phyloP scores from a whole-genome alignment of 2,113 vertebrate genomes.

The Erythrolamprus reginae region DNA sequence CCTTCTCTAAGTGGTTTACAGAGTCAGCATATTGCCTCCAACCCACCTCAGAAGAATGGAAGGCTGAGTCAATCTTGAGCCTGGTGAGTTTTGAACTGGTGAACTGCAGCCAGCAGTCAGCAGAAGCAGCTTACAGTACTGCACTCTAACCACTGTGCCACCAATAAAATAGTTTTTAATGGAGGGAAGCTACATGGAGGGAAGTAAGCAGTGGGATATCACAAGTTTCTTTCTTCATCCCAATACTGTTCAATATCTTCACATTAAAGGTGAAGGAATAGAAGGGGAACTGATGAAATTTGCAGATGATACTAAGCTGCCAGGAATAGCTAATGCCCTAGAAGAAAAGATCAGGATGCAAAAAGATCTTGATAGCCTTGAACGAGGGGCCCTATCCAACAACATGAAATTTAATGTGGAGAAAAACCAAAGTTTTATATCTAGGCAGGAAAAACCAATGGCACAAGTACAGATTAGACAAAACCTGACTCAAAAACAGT shows the following conservation, averaged over 20 bases:
- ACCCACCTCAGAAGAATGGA: no score
- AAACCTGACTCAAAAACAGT: neutral
- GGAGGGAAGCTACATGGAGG: neutral
- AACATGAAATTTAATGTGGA: neutral
- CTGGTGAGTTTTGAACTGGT: no score
- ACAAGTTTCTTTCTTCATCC: neutral
- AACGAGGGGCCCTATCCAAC: neutral
- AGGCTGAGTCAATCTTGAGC: no score
- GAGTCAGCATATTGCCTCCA: no score
- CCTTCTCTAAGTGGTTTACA: no score
- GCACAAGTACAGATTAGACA: neutral
- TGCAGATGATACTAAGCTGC: neutral
- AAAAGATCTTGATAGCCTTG: no score
- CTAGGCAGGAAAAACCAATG: neutral
- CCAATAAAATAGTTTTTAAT: no score
- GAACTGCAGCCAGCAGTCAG: no score
- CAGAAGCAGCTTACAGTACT: no score
- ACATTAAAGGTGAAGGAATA: neutral
- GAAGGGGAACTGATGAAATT: neutral
- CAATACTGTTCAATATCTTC: no score
- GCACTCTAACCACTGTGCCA: no score
- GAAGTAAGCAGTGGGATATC: neutral
- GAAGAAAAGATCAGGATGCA: neutral
- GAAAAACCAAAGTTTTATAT: neutral
- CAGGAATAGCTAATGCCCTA: neutral